These are phyloP conservation scores for Mungos mungo DNA, from an alignment of 2,113 vertebrate genomes.

Conservation along the genomic window DNA sequence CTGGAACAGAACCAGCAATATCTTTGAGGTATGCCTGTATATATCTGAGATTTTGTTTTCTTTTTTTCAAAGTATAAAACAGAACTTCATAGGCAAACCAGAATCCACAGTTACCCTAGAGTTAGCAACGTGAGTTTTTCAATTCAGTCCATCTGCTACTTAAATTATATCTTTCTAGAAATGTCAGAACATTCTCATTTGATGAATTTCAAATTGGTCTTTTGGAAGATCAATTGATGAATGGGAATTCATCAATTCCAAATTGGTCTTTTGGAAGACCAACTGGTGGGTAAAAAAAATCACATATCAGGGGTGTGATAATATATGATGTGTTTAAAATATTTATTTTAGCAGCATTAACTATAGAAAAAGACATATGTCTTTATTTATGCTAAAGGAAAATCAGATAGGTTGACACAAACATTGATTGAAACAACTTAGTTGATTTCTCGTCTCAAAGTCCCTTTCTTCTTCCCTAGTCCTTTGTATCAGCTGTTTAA, in stretches of 20 bases:
- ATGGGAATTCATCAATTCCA: not conserved
- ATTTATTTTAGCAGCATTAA: not conserved
- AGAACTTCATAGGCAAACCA: not conserved
- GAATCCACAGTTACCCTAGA: not conserved
- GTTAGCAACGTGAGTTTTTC: not conserved
- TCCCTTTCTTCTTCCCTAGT: not conserved
- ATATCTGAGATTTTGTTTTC: not conserved
- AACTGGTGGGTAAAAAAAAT: not conserved
- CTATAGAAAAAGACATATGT: not conserved
- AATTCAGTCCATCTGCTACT: not conserved
- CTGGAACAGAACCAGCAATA: not conserved
- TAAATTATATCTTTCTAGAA: not conserved
- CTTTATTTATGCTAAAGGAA: not conserved
- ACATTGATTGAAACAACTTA: not conserved
- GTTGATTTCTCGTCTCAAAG: not conserved
- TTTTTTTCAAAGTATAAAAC: not conserved
- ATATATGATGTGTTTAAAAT: not conserved
- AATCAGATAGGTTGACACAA: not conserved
- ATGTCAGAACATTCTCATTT: not conserved
- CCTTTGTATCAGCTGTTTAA: not conserved
- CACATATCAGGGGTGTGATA: accelerated
- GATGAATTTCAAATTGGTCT: not conserved
- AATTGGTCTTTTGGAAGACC: not conserved
- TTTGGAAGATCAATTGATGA: not conserved
- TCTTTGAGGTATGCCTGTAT: not conserved